Conservation (phyloP, 1,140 invertebrate species). For the Paramacrobiotus metropolitanus region DNA sequence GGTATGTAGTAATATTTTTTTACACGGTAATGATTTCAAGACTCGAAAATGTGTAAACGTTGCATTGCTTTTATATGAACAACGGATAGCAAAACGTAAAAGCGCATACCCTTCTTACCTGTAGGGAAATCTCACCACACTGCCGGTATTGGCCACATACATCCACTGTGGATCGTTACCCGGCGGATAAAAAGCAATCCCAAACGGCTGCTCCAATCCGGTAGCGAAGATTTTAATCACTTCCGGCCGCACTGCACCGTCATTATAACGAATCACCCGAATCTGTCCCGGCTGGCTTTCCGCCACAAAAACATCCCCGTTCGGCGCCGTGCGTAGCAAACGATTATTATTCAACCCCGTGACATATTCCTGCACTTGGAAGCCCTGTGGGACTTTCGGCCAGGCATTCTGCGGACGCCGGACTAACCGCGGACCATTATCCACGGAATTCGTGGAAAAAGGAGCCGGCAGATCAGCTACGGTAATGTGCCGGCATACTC, state of each 20-base stretch:
- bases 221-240: neutral
- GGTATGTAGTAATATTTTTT: neutral
- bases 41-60: neutral
- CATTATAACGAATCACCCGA: slow-evolving; percentile 1
- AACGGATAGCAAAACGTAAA: no score
- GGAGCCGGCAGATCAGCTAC: neutral
- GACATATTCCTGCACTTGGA: neutral
- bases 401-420: neutral
- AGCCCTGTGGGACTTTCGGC: neutral
- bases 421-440: neutral
- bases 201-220: slow-evolving; percentile 1
- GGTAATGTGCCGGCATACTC: no score
- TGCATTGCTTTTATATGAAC: neutral
- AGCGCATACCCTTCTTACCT: no score
- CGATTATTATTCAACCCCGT: neutral
- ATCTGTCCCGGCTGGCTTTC: neutral
- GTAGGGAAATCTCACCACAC: neutral
- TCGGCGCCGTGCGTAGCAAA: neutral
- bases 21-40: neutral
- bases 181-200: neutral
- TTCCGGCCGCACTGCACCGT: neutral
- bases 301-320: slow-evolving; percentile 5
- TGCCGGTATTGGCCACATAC: slow-evolving; percentile 7
- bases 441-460: neutral
- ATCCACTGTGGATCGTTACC: no score